Base-by-base conservation (phyloP, 2,113 vertebrate genomes). In the Parus major region DNA sequence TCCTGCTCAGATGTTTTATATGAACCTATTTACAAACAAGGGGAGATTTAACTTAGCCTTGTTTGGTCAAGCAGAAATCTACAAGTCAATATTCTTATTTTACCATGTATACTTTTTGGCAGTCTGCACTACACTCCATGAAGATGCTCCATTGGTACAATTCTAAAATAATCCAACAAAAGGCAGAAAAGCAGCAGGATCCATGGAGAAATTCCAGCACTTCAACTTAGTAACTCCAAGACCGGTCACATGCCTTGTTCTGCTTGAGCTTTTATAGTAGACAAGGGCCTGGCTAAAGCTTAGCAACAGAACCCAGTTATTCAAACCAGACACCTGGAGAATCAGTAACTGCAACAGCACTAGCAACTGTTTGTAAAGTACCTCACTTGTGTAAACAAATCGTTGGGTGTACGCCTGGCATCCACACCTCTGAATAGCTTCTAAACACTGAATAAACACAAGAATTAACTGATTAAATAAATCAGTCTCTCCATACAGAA, bases 1-100 rank as follows among this genome's bases (percentile, higher is more conserved):
- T 99, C 99, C 28, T 97, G 98, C 20, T 99, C 99, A 16, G 97
- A 95, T 8, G 98, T 94, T 93, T 98, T 98, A 87, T 99, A 99
- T 64, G 98, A 99, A 95, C 99, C 99, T 99, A 66, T 47, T 88
- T 15, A 70, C 47, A 88, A 87, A 50, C 59, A 70, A 42, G 53
- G 75, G 1, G 3, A 80, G 39, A 86, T 42, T 70, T n/a, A 5
- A 56, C 20, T 82, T 68, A 85, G 3, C 15, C 41, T 79, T 69
- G 20, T n/a, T 79, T 53, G 49, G 35, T 27, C 70, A 83, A 50
- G 10, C 22, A 68, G 15, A 68, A 82, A 66, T 42, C n/a, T 36
- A 2, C 29, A 9, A 82, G 50, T 61, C 46, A 59, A 56, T 60
- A 64, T 15, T 52, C 36, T 60, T 65, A 61, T 50, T 88, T 64